Evolutionary conservation across 2,888 invertebrate species (phyloP).

Genomic region (Aspidiotus destructor): DNA sequence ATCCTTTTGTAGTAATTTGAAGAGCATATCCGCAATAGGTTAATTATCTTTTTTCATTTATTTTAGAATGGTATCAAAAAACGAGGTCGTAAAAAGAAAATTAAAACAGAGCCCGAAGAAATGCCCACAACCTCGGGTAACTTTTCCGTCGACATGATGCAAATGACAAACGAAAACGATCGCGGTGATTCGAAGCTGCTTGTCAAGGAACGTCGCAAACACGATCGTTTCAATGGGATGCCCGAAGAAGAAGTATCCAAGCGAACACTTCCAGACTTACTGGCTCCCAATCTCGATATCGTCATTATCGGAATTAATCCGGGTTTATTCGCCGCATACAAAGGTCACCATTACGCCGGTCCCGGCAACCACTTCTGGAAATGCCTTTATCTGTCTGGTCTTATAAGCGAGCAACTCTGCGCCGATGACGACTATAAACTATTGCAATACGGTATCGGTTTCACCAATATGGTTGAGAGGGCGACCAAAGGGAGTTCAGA

Average conservation of each 20-base stretch:
- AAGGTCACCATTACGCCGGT: constrained; percentile 97
- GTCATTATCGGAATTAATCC: constrained; percentile 98
- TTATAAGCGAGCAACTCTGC: constrained; percentile 89
- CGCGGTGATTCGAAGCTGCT: constrained; percentile 34
- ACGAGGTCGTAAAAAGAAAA: constrained; percentile 76
- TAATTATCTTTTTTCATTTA: background rate
- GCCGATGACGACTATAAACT: constrained; percentile 93
- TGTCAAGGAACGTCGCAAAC: constrained; percentile 79
- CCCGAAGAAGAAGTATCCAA: constrained; percentile 92
- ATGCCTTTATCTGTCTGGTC: constrained; percentile 85
- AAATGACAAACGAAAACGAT: constrained; percentile 19
- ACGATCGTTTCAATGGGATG: constrained; percentile 92
- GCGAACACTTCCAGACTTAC: constrained; percentile 87
- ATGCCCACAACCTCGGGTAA: constrained; percentile 15
- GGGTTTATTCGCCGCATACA: constrained; percentile 91
- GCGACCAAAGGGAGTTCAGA: constrained; percentile 95
- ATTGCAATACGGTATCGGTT: constrained; percentile 88
- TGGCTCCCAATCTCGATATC: constrained; percentile 88
- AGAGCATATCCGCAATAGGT: background rate
- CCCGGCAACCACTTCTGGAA: constrained; percentile 99
- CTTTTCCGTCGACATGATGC: constrained; percentile 27
- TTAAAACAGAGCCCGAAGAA: constrained; percentile 42
- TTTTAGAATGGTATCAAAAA: constrained; percentile 50
- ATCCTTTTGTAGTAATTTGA: background rate
- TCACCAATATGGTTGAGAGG: constrained; percentile 94